phyloP scores from a whole-genome alignment of 2,113 vertebrate species.

The Chitala chitala region DNA sequence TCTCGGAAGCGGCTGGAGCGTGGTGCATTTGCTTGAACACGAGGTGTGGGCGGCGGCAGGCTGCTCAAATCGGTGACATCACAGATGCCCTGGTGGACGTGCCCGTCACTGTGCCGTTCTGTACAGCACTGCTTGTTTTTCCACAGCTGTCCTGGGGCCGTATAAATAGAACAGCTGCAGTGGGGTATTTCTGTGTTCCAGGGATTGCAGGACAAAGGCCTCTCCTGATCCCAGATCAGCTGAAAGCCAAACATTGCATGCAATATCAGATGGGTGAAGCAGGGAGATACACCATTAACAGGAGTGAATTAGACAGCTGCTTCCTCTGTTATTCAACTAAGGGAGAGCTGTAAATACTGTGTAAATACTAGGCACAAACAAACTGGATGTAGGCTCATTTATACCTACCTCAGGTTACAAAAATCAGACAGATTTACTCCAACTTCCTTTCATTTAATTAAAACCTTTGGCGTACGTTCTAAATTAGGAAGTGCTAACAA shows the following conservation, averaged over 20 bases:
- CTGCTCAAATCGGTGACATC: background rate
- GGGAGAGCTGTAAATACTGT: background rate
- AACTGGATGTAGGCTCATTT: background rate
- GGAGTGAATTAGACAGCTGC: too few species aligned
- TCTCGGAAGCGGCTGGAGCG: too few species aligned
- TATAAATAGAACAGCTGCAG: background rate
- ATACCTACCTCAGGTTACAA: background rate
- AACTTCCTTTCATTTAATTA: too few species aligned
- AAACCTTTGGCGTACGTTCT: too few species aligned
- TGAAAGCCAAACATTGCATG: background rate
- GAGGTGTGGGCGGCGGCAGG: background rate
- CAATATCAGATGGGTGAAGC: too few species aligned
- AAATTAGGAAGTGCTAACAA: too few species aligned
- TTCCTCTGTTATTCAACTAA: background rate
- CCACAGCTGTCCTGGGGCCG: background rate
- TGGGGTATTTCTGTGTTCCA: background rate
- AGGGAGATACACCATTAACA: too few species aligned
- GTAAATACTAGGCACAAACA: background rate
- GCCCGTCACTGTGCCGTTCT: background rate
- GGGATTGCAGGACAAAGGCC: background rate
- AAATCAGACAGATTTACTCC: background rate
- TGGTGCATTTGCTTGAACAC: background rate
- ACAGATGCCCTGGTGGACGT: background rate
- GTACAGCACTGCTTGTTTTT: background rate
- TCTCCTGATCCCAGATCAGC: constrained; percentile 8